Percentiles rank a stretch among this genome's conserved stretches.
Conservation (phyloP, 2,888 invertebrate genomes). For the Acronicta alni region DNA sequence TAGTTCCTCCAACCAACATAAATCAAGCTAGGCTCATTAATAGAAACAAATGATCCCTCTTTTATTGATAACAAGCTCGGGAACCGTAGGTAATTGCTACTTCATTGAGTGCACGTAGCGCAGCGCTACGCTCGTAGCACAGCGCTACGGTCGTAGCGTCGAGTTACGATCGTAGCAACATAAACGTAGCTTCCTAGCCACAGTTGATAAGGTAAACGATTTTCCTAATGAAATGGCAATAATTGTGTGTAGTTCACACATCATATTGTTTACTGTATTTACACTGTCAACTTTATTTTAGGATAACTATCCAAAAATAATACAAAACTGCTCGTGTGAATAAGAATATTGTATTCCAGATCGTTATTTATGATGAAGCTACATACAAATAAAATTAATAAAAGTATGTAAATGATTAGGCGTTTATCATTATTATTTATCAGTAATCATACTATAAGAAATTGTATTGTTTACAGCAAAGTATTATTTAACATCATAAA, state of each 20-base stretch:
- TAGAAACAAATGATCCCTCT: conserved; percentile 46
- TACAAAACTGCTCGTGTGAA: too few species aligned
- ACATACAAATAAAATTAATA: too few species aligned
- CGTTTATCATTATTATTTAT: too few species aligned
- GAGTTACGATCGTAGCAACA: conserved; percentile 23
- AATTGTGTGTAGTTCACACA: conserved; percentile 21
- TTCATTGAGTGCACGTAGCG: conserved; percentile 36
- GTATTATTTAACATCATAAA: too few species aligned
- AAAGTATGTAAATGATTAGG: too few species aligned
- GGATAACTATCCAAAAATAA: too few species aligned
- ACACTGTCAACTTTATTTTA: neutral
- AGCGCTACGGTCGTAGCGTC: too few species aligned
- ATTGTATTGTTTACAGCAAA: too few species aligned
- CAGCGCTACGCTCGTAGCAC: neutral
- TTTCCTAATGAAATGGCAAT: conserved; percentile 38
- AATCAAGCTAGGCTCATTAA: conserved; percentile 45
- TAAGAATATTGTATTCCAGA: too few species aligned
- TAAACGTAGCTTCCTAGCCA: conserved; percentile 30
- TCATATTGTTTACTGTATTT: too few species aligned
- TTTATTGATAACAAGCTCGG: conserved; percentile 49
- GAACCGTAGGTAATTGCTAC: conserved; percentile 42
- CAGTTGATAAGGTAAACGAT: conserved; percentile 40
- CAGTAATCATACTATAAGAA: too few species aligned
- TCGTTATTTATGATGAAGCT: too few species aligned
- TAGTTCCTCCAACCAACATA: conserved; percentile 34